Evolutionary conservation across 2,888 invertebrate genomes (phyloP).

Genomic region (Eupelmus urozonus): DNA sequence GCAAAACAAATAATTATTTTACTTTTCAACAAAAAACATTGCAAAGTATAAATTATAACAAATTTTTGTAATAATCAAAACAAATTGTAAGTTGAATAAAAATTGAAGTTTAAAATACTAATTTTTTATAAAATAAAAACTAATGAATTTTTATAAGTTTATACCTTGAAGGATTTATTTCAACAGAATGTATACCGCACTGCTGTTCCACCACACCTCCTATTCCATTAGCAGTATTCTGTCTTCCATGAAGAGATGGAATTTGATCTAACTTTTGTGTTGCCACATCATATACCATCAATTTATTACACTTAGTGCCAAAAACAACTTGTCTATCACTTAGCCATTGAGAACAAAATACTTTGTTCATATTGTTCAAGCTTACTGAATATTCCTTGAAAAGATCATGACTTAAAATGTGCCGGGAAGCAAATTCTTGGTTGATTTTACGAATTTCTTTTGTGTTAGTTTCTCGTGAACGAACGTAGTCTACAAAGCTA

Average conservation of each 20-base stretch:
- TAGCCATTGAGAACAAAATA: slow-evolving; percentile 97
- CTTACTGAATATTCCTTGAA: slow-evolving; percentile 90
- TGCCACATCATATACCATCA: slow-evolving; percentile 94
- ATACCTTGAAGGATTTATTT: slow-evolving; percentile 91
- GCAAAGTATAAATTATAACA: no score
- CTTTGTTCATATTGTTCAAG: slow-evolving; percentile 92
- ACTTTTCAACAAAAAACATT: background rate
- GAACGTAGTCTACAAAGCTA: slow-evolving; percentile 91
- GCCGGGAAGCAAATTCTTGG: slow-evolving; percentile 89
- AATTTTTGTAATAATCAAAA: no score
- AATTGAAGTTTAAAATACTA: background rate
- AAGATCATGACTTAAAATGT: slow-evolving; percentile 93
- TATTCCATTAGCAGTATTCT: slow-evolving; percentile 77
- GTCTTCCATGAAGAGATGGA: slow-evolving; percentile 86
- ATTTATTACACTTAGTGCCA: slow-evolving; percentile 97
- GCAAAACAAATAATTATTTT: background rate
- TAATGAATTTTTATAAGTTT: slow-evolving; percentile 8
- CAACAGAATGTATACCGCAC: slow-evolving; percentile 95
- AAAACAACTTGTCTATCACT: slow-evolving; percentile 96
- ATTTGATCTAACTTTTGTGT: slow-evolving; percentile 92
- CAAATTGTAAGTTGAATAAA: no score
- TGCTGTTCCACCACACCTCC: slow-evolving; percentile 83
- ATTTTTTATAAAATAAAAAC: slow-evolving; percentile 19
- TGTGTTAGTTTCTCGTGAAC: slow-evolving; percentile 86
- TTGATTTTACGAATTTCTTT: slow-evolving; percentile 86